A percentile compares a stretch with the other conserved stretches of the same genome.
Evolutionary conservation across 2,113 vertebrate species (phyloP).

Genomic region (Motacilla tschutschensis): DNA sequence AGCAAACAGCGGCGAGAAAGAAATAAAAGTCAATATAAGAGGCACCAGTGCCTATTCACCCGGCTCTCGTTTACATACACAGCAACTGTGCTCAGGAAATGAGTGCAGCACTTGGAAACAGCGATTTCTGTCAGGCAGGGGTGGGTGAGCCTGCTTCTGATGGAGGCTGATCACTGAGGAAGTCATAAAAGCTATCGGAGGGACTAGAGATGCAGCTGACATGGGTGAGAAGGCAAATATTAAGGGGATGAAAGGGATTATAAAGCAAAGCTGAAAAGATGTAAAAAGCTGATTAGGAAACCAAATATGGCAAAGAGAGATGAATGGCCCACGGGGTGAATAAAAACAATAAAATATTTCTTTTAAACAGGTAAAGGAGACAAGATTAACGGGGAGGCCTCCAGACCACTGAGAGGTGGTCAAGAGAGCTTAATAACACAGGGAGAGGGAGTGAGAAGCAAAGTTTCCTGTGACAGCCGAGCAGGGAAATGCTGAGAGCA

Average conservation of each 20-base stretch:
- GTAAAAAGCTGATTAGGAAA: conserved; percentile 56
- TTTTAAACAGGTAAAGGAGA: conserved; percentile 15
- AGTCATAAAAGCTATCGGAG: conserved; percentile 29
- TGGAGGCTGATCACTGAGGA: conserved; percentile 28
- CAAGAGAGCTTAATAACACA: not conserved
- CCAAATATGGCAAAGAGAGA: conserved; percentile 34
- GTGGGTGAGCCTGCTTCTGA: not conserved
- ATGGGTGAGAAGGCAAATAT: conserved; percentile 40
- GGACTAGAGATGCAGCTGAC: conserved; percentile 10
- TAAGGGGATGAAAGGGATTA: conserved; percentile 47
- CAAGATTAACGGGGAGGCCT: not conserved
- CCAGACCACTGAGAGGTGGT: not conserved
- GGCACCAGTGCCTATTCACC: not conserved
- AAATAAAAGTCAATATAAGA: conserved; percentile 41
- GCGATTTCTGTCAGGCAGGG: not conserved
- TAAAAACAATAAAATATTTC: conserved; percentile 30
- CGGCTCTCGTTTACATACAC: not conserved
- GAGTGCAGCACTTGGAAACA: conserved; percentile 42
- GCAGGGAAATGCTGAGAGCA: not conserved
- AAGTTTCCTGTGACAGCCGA: not conserved
- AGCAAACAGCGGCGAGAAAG: conserved; percentile 32
- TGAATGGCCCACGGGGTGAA: conserved; percentile 10
- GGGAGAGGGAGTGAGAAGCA: not conserved
- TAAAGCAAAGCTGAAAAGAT: conserved; percentile 51
- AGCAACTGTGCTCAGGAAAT: conserved; percentile 34